A percentile compares a stretch with the other conserved stretches of the same genome.
Conservation (phyloP, 2,888 invertebrate species). For the Sycophila texana region DNA sequence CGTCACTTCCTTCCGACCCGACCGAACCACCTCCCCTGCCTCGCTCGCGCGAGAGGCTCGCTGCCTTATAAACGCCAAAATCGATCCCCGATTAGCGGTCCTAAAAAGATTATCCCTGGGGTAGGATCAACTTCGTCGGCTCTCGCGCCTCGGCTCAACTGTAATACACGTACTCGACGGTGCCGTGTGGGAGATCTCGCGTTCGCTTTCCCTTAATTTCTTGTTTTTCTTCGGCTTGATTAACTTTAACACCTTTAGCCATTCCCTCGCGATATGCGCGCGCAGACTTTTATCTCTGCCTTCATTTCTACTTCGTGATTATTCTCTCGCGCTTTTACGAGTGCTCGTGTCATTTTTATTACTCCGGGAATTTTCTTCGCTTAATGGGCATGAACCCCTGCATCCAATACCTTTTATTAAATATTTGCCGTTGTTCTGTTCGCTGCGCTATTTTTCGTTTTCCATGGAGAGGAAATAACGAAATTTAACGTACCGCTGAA, state of each 20-base stretch:
- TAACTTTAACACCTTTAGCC: constrained; percentile 11
- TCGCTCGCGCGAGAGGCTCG: background rate
- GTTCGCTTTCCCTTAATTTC: constrained; percentile 13
- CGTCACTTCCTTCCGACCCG: constrained; percentile 59
- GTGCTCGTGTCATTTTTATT: no score
- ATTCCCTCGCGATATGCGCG: background rate
- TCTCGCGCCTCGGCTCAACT: no score
- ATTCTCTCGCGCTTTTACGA: background rate
- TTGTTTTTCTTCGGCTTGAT: constrained; percentile 35
- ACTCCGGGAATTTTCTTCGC: background rate
- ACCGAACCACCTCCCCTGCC: background rate
- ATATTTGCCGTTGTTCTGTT: background rate
- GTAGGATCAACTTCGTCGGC: constrained; percentile 10
- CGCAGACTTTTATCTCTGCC: background rate
- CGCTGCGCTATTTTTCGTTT: no score
- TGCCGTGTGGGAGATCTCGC: background rate
- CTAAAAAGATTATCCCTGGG: constrained; percentile 57
- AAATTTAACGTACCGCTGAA: no score
- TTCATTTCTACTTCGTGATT: background rate
- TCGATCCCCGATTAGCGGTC: constrained; percentile 59
- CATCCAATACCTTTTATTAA: background rate
- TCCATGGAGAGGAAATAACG: no score
- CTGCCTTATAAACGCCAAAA: constrained; percentile 32
- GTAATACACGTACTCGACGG: background rate
- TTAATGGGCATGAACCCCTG: background rate